Evolutionary conservation across 2,113 vertebrate genomes (phyloP), one percentile per base, ranked within the genome.

Genomic region (Arothron firmamentum): DNA sequence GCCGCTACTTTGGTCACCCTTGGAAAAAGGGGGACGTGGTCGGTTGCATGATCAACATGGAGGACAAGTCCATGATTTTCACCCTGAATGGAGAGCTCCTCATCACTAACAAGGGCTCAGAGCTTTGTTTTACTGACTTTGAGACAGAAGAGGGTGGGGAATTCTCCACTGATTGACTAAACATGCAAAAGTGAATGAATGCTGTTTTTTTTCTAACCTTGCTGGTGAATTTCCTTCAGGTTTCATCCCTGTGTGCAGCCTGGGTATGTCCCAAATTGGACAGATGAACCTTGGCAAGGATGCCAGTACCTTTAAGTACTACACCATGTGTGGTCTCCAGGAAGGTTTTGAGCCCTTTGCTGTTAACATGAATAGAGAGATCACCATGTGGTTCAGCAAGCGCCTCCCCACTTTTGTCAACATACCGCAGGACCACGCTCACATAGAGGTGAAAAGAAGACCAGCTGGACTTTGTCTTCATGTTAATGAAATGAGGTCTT

Each of bases 381-480:
- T 99, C 67, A 93, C 96, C 31, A 95, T 98, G 96, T 99, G 96
- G 96, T 99, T 98, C 85, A 99, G 95, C 90, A 99, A 99, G 85
- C 95, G 94, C 59, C 91, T 98, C 70, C 95, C 96, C n/a, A 98
- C 96, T 0, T 99, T 99, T 82, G 90, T 96, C 86, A 95, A 93
- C 3, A 91, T 96, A 60, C 95, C 94, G 34, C 83, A 90, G 79
- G 87, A 89, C 59, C 95, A 99, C 87, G 83, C 86, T 56, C 92
- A 98, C 67, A 89, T 98, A 58, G 92, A 95, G 95, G 96, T 99
- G 90, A 83, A 19, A 19, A 45, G 13, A 8, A 10, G 14, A 15
- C 45, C 16, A 2, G 45, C 17, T 17, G 15, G 45, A 47, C 9
- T 25, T 42, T 42, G 19, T 11, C 13, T 20, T 16, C 12, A 38